Evolutionary conservation across 2,797 vertebrate genomes (phyloP).

Genomic region (Darevskia mixta): DNA sequence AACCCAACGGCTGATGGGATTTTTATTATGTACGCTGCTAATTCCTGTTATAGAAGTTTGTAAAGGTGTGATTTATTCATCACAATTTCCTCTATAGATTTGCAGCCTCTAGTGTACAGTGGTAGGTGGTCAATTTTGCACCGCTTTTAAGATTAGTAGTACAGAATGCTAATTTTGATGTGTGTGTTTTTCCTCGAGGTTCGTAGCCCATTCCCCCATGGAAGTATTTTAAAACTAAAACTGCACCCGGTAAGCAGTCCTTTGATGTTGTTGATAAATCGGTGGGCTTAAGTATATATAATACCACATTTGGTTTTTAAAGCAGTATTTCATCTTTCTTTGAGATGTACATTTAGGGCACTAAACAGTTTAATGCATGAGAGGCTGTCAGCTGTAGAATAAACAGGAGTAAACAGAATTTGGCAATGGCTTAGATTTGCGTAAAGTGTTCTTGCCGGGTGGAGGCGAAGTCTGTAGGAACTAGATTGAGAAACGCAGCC

Average conservation of each 20-base stretch:
- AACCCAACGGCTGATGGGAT: constrained; percentile 37
- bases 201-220: constrained; percentile 31
- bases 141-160: not conserved
- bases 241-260: not conserved
- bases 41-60: constrained; percentile 60
- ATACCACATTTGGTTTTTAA: constrained; percentile 21
- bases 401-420: constrained; percentile 41
- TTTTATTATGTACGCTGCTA: constrained; percentile 43
- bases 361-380: constrained; percentile 49
- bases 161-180: constrained; percentile 21
- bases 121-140: constrained; percentile 28
- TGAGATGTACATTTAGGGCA: constrained; percentile 37
- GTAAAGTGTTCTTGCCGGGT: constrained; percentile 2
- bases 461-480: constrained; percentile 26
- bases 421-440: constrained; percentile 48
- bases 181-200: not conserved
- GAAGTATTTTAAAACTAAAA: constrained; percentile 16
- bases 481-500: constrained; percentile 52
- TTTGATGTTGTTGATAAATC: not conserved
- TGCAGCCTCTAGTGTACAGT: constrained; percentile 11
- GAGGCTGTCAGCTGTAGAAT: constrained; percentile 19
- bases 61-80: constrained; percentile 54
- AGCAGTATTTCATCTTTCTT: constrained; percentile 41
- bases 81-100: constrained; percentile 45
- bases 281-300: not conserved